Conservation (phyloP, 1,140 invertebrate genomes). For the Aphaenogaster floridana region DNA sequence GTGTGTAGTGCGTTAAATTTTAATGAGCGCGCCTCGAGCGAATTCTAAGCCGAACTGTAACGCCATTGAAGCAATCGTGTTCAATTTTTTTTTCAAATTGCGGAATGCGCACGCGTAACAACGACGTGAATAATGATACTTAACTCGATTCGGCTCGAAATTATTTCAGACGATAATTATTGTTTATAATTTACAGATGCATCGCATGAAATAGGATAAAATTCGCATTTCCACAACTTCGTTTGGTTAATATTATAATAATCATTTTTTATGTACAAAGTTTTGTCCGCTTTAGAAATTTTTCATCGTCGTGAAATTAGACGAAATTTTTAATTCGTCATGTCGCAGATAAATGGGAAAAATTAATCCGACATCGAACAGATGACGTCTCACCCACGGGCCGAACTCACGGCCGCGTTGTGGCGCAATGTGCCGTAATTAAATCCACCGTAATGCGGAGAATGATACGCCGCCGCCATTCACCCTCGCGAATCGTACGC, state of each 20-base stretch:
- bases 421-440: constrained; percentile 67
- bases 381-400: constrained; percentile 40
- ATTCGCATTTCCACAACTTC: background rate
- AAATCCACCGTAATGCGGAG: constrained; percentile 66
- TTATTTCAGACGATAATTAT: background rate
- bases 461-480: constrained; percentile 18
- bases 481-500: constrained; percentile 14
- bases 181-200: background rate
- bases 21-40: constrained; percentile 56
- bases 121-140: background rate
- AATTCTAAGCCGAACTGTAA: constrained; percentile 18
- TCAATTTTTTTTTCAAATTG: background rate
- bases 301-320: constrained; percentile 11
- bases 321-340: background rate
- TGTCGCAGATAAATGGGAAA: constrained; percentile 25
- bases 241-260: background rate
- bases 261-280: background rate
- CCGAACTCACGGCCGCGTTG: constrained; percentile 23
- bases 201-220: background rate
- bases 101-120: background rate
- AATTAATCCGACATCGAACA: constrained; percentile 52
- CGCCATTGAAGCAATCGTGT: background rate
- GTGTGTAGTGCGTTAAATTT: constrained; percentile 67
- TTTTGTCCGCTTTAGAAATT: background rate
- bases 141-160: background rate